A percentile compares a stretch with the other conserved stretches of the same genome.
These are phyloP conservation scores for Chymomyza fuscimana DNA, from an alignment of 2,888 invertebrate species.

Conservation along the genomic window DNA sequence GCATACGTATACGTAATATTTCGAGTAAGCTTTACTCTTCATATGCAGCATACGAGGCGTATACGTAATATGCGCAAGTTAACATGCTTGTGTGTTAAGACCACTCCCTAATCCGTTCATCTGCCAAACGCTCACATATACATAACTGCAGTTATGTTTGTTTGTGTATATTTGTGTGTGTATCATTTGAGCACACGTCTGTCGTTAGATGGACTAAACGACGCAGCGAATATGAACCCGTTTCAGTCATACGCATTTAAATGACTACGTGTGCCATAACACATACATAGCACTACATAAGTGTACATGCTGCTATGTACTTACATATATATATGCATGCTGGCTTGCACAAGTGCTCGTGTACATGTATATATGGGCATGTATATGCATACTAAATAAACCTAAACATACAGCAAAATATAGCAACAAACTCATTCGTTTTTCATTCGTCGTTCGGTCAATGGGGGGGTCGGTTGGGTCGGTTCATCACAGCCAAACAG, in stretches of 20 bases:
- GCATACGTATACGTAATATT: no score
- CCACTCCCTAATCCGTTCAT: slow-evolving; percentile 52
- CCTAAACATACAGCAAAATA: slow-evolving; percentile 67
- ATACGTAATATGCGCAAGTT: slow-evolving; percentile 43
- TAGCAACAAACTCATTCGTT: slow-evolving; percentile 70
- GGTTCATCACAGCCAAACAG: neutral
- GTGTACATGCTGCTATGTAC: slow-evolving; percentile 20
- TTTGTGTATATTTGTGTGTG: slow-evolving; percentile 19
- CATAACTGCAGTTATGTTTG: neutral
- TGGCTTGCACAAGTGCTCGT: neutral
- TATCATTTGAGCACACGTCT: slow-evolving; percentile 33
- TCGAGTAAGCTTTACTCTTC: neutral
- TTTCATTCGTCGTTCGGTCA: slow-evolving; percentile 68
- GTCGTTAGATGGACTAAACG: slow-evolving; percentile 21
- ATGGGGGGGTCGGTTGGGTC: slow-evolving; percentile 37
- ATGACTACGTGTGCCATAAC: slow-evolving; percentile 31
- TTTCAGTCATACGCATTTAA: slow-evolving; percentile 61
- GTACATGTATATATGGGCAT: slow-evolving; percentile 24
- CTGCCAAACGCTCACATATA: neutral
- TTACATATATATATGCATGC: slow-evolving; percentile 9
- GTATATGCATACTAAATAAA: slow-evolving; percentile 63
- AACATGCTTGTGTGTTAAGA: slow-evolving; percentile 22
- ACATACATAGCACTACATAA: slow-evolving; percentile 30
- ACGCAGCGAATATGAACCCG: slow-evolving; percentile 50
- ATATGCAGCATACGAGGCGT: slow-evolving; percentile 39